Conservation (phyloP, 2,888 invertebrate genomes). For the Penaeus monodon region DNA sequence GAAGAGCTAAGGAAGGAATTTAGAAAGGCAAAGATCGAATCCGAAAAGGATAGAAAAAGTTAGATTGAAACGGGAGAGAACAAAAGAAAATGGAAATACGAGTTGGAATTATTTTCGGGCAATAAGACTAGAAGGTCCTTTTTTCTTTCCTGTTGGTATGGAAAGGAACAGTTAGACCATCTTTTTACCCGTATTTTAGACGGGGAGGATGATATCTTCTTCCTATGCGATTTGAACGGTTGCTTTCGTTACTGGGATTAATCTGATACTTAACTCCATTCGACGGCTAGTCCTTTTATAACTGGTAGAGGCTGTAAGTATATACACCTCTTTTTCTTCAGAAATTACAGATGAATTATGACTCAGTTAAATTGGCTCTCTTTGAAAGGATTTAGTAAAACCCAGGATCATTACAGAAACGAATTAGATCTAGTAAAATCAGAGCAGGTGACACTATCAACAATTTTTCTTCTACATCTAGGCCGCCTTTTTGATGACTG, state of each 20-base stretch:
- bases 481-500: slow-evolving; percentile 17
- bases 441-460: no score
- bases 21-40: no score
- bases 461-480: no score
- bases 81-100: no score
- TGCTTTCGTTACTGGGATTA: not conserved
- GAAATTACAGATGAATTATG: not conserved
- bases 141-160: no score
- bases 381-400: not conserved
- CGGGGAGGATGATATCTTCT: not conserved
- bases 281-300: not conserved
- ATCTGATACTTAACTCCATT: not conserved
- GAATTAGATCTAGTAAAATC: not conserved
- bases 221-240: slow-evolving; percentile 1
- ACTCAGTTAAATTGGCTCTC: slow-evolving; percentile 7
- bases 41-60: no score
- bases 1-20: no score
- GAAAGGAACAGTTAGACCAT: no score
- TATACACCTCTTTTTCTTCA: not conserved
- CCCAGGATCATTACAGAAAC: not conserved
- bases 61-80: no score
- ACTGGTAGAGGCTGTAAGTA: not conserved
- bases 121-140: no score
- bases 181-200: no score
- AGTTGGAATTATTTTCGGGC: no score